Evolutionary conservation across 2,797 vertebrate species (phyloP).

Genomic region (Orestias chungarensis): DNA sequence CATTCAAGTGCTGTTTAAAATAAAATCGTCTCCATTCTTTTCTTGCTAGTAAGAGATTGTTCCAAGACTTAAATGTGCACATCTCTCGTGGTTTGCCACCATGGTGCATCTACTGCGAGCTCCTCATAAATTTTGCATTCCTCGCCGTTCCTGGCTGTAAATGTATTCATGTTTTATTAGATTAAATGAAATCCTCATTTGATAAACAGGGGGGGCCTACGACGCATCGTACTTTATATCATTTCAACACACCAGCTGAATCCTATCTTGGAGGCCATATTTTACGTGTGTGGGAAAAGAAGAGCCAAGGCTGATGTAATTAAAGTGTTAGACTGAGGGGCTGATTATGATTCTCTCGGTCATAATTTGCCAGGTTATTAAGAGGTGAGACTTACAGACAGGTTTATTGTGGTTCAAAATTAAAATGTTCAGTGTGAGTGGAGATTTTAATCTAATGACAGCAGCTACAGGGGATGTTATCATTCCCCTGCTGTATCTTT

Average conservation of each 20-base stretch:
- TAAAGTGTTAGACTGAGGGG: conserved; percentile 49
- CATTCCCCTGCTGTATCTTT: conserved; percentile 3
- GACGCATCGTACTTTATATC: conserved; percentile 33
- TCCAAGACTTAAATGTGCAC: conserved; percentile 19
- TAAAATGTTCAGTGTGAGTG: conserved; percentile 48
- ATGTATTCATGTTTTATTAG: conserved; percentile 36
- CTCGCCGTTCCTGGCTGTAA: conserved; percentile 15
- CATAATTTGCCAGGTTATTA: conserved; percentile 66
- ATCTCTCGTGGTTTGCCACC: conserved; percentile 14
- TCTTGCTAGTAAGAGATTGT: conserved; percentile 18
- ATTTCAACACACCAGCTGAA: conserved; percentile 14
- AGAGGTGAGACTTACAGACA: conserved; percentile 57
- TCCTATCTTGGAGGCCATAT: conserved; percentile 23
- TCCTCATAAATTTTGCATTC: conserved; percentile 26
- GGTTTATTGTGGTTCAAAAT: conserved; percentile 60
- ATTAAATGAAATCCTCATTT: conserved; percentile 42
- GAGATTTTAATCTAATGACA: conserved; percentile 35
- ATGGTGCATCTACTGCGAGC: conserved; percentile 16
- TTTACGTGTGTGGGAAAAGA: conserved; percentile 16
- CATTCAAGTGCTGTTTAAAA: not conserved
- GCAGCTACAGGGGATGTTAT: conserved; percentile 26
- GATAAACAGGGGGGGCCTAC: conserved; percentile 30
- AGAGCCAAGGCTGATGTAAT: conserved; percentile 55
- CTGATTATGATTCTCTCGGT: conserved; percentile 51
- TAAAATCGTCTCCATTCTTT: not conserved